Evolutionary conservation across 2,888 invertebrate species (phyloP).

Genomic region (Notodonta dromedarius): DNA sequence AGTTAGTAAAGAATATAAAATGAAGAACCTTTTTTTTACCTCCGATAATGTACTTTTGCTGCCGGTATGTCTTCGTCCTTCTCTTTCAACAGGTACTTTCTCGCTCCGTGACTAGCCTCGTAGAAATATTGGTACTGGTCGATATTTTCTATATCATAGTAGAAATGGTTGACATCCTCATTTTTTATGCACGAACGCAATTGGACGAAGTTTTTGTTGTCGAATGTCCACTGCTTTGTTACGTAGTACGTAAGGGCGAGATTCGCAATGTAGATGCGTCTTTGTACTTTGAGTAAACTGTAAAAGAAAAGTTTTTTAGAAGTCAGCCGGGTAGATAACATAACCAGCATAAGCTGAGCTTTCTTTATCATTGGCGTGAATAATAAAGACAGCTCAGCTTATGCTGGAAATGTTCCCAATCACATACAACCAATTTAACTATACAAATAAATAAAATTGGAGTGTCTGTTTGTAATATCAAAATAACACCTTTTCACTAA

Average conservation of each 20-base stretch:
- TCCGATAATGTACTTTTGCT: slow-evolving; percentile 76
- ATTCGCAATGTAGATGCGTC: slow-evolving; percentile 91
- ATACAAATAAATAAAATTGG: too few species aligned
- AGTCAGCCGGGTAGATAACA: not conserved
- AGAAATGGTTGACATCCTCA: slow-evolving; percentile 82
- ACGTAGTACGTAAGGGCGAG: slow-evolving; percentile 89
- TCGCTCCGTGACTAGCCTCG: slow-evolving; percentile 85
- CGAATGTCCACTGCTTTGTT: slow-evolving; percentile 90
- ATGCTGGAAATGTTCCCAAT: too few species aligned
- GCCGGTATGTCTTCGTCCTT: slow-evolving; percentile 81
- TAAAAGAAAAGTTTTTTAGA: slow-evolving; percentile 17
- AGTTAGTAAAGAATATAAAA: too few species aligned
- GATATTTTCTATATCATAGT: slow-evolving; percentile 82
- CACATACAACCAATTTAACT: too few species aligned
- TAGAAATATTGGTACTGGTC: slow-evolving; percentile 80
- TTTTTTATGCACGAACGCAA: slow-evolving; percentile 80
- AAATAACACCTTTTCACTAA: too few species aligned
- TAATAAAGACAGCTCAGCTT: too few species aligned
- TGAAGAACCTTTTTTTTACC: slow-evolving; percentile 65
- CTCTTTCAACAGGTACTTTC: slow-evolving; percentile 88
- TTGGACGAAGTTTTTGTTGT: slow-evolving; percentile 84
- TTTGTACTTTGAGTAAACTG: slow-evolving; percentile 91
- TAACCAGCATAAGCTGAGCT: too few species aligned
- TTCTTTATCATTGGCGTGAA: too few species aligned
- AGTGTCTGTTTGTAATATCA: too few species aligned